Base-by-base conservation (phyloP, 2,888 invertebrate genomes). In the Dicyrtomina minuta region DNA sequence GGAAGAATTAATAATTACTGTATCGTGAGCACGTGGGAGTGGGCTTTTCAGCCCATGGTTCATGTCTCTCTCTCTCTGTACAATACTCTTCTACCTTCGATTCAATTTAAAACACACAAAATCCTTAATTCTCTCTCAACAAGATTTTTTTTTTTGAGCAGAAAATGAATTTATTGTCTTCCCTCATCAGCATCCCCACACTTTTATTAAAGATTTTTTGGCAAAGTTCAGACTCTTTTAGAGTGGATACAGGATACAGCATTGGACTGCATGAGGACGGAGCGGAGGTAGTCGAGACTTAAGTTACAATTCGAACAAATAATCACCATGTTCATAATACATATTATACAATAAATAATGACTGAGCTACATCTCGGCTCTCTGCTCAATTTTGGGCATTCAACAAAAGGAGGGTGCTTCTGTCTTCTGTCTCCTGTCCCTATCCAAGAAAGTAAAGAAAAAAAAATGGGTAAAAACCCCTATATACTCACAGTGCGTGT, bases 21-120 rank as follows among this genome's bases (percentile, higher is more conserved):
- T 55, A 44, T 65, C 65, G 65, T 65, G 65, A 55, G 65, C 43
- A 65, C 55, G 65, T 65, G 65, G 65, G 65, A 55, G 65, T 65
- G 20, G n/a, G 51, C 20, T 17, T 46, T 15, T 51, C 4, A 17
- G 8, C 20, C 51, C 22, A 17, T 20, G 2, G 20, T 51, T 51
- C 51, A 51, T 51, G 20, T 53, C 20, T 26, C 55, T 24, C 26
- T 55, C n/a, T 55, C 55, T 26, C n/a, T 55, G 5, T 26, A 15
- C 26, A 24, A 6, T 49, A 12, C 26, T 24, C 49, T n/a, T 20
- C 5, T 49, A 8, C 43, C 13, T 41, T 41, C 10, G 13, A 13
- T 49, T 49, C 49, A 49, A 10, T n/a, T n/a, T n/a, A n/a, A n/a
- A n/a, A n/a, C n/a, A n/a, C n/a, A n/a, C n/a, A n/a, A n/a, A n/a